Base-by-base conservation (phyloP, 2,797 vertebrate genomes). In the Danio choprae region DNA sequence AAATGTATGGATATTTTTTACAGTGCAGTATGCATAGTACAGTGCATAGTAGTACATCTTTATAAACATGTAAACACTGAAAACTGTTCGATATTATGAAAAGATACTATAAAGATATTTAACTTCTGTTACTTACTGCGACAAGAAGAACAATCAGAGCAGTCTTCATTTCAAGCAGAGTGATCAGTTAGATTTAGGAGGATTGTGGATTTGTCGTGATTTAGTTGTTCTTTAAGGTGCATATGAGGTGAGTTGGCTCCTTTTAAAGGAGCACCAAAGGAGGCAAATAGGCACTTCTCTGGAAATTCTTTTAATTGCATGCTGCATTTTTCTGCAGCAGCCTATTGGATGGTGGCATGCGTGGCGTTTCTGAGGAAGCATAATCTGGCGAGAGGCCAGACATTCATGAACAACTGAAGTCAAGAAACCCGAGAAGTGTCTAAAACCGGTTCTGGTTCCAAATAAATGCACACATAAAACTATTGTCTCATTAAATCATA, bases 121-220 rank as follows among this genome's bases (percentile, higher is more conserved):
- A n/a, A 3, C 29, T 7, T 53, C 4, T 12, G 59, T 53, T 18
- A 77, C 74, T 77, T 48, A 77, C 74, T 20, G 22, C 64, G 46
- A 68, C 2, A 15, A 77, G 22, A 51, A 77, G 36, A 56, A 55
- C 15, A 10, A 67, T 18, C 20, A 46, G 40, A 18, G 10, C 4
- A 36, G 40, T 10, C 51, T 18, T 77, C 74, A 77, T 77, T 38
- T 38, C 67, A 36, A 20, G 51, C 20, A 12, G 18, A 67, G 10
- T 2, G 1, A 12, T 13, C 4, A 0, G 12, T 69, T 16, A 38
- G 16, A 69, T 53, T 58, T 16, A 29, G 29, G 1, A 41, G 11
- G 68, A 55, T 16, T 7, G 29, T 68, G 7, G 3, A 3, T 8
- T 38, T 20, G 8, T 67, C 18, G 43, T 29, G 18, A 6, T 22